Conservation (phyloP, 1,140 invertebrate species). For the Drosophila sulfurigaster region DNA sequence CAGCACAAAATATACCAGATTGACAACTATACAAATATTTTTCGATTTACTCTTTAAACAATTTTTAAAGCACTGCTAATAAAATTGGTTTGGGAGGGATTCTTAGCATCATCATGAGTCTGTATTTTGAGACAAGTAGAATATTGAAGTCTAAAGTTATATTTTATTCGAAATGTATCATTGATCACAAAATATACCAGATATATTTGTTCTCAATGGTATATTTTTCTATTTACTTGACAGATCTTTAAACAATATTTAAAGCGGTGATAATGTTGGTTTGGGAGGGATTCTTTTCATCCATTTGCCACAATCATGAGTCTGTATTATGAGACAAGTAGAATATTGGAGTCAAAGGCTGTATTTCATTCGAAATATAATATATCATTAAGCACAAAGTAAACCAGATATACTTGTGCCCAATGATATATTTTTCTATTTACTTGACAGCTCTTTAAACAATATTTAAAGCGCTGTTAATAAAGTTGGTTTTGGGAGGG, state of each 20-base stretch:
- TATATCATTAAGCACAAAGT: too few species aligned
- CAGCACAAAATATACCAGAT: too few species aligned
- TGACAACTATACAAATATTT: too few species aligned
- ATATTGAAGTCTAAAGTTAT: background rate
- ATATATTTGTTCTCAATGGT: too few species aligned
- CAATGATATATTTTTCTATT: too few species aligned
- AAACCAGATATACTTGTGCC: too few species aligned
- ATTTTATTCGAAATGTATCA: too few species aligned
- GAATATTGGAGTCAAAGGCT: background rate
- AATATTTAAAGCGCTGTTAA: background rate
- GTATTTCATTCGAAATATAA: background rate
- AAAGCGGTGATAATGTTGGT: background rate
- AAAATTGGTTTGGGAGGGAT: background rate
- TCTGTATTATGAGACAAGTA: background rate
- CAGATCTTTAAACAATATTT: background rate
- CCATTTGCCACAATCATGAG: constrained; percentile 2
- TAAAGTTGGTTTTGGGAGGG: background rate
- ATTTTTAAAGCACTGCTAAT: background rate
- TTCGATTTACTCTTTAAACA: background rate
- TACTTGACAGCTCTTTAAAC: background rate
- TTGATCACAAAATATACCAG: too few species aligned
- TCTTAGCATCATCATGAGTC: constrained; percentile 1
- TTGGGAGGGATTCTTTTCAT: background rate
- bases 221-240: background rate
- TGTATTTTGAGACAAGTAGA: background rate